Conservation (phyloP, 2,113 vertebrate species). For the Procavia capensis region DNA sequence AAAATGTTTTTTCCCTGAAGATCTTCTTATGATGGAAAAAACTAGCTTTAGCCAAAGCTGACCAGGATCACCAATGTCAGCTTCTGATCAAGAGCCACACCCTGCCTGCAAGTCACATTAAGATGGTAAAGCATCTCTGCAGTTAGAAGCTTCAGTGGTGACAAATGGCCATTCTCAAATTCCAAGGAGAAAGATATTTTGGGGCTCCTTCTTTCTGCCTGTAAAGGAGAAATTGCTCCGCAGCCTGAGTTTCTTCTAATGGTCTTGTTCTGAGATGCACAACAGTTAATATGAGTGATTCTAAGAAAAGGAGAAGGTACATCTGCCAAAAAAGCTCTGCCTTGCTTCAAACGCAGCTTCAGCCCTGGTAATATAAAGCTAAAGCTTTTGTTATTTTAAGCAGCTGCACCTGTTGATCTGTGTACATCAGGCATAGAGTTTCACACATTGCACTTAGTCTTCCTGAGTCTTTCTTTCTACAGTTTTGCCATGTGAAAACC, state of each 20-base stretch:
- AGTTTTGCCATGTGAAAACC: not conserved
- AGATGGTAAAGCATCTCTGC: not conserved
- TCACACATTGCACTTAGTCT: not conserved
- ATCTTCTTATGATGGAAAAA: conserved; percentile 69
- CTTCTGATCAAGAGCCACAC: conserved; percentile 56
- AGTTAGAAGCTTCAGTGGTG: not conserved
- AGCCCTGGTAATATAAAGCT: not conserved
- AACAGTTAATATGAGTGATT: not conserved
- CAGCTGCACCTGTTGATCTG: not conserved
- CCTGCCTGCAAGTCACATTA: conserved; percentile 60
- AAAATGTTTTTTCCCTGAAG: conserved; percentile 60
- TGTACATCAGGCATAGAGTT: not conserved
- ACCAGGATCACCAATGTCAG: conserved; percentile 58
- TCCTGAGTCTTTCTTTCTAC: not conserved
- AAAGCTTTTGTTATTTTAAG: not conserved
- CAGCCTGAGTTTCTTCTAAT: not conserved
- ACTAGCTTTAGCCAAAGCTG: conserved; percentile 50
- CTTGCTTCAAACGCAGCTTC: not conserved
- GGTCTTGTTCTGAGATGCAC: not conserved
- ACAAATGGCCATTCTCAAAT: not conserved
- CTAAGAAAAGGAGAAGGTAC: not conserved
- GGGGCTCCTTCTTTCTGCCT: not conserved
- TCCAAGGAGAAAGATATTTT: not conserved
- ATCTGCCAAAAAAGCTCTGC: not conserved
- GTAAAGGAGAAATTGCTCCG: not conserved